These are phyloP conservation scores for Nephrotoma guestfalica DNA, from an alignment of 2,888 invertebrate species.

Conservation along the genomic window DNA sequence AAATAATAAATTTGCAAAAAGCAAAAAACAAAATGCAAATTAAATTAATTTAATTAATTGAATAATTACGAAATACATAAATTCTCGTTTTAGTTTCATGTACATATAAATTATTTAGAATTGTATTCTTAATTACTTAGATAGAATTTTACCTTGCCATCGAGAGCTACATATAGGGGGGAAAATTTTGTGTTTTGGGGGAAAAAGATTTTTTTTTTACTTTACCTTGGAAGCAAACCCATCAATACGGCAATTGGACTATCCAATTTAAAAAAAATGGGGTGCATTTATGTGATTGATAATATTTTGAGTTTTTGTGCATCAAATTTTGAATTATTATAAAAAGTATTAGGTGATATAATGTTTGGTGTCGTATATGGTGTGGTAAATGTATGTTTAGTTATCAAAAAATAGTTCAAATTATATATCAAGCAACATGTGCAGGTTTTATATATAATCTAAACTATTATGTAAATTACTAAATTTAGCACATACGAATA, in stretches of 20 bases:
- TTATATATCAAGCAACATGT: background rate
- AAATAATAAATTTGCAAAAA: background rate
- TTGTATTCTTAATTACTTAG: background rate
- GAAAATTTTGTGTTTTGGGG: background rate
- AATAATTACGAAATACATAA: background rate
- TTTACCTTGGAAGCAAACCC: slow-evolving; percentile 87
- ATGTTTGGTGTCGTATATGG: background rate
- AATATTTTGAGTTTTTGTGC: background rate
- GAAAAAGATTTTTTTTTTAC: slow-evolving; percentile 25
- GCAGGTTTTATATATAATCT: background rate
- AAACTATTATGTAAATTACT: background rate
- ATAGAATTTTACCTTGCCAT: slow-evolving; percentile 1
- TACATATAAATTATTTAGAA: background rate
- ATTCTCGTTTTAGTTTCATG: background rate
- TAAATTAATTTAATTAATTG: background rate
- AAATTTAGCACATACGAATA: background rate
- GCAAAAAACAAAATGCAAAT: background rate
- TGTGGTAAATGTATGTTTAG: background rate
- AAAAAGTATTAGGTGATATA: background rate
- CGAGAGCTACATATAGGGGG: background rate
- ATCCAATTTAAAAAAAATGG: slow-evolving; percentile 34
- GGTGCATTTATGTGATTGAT: slow-evolving; percentile 17
- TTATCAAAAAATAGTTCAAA: background rate
- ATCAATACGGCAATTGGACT: slow-evolving; percentile 86
- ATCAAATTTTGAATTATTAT: background rate